phyloP scores from a whole-genome alignment of 2,113 vertebrate species.

The Puma concolor region DNA sequence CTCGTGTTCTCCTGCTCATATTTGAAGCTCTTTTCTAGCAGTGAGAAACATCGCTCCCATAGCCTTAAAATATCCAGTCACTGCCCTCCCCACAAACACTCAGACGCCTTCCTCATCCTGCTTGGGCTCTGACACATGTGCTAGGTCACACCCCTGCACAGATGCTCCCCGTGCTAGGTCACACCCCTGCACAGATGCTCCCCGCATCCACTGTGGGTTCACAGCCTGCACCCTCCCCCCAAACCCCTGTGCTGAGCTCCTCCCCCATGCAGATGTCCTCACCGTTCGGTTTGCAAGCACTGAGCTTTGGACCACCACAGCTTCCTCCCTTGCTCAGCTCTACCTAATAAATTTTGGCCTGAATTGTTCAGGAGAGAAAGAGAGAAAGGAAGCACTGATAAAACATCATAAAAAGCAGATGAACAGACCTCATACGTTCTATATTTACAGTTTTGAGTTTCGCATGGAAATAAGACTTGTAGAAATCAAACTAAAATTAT shows the following conservation, averaged over 20 bases:
- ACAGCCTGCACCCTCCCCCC: neutral
- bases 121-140: neutral
- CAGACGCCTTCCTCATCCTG: neutral
- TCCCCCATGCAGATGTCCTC: neutral
- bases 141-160: neutral
- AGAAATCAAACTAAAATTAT: slow-evolving; percentile 15
- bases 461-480: neutral
- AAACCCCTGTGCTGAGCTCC: no score
- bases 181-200: neutral
- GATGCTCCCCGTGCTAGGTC: neutral
- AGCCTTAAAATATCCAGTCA: neutral
- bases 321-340: neutral
- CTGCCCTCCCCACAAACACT: neutral
- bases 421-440: neutral
- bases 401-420: neutral
- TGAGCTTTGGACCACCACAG: neutral
- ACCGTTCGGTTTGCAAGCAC: neutral
- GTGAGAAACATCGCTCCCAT: neutral
- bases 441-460: neutral
- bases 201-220: neutral
- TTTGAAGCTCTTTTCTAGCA: neutral
- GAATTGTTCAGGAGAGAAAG: neutral
- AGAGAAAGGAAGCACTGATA: neutral
- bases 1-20: neutral
- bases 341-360: neutral